These are phyloP conservation scores for Cyclina sinensis DNA, from an alignment of 1,140 invertebrate genomes.

Conservation along the genomic window DNA sequence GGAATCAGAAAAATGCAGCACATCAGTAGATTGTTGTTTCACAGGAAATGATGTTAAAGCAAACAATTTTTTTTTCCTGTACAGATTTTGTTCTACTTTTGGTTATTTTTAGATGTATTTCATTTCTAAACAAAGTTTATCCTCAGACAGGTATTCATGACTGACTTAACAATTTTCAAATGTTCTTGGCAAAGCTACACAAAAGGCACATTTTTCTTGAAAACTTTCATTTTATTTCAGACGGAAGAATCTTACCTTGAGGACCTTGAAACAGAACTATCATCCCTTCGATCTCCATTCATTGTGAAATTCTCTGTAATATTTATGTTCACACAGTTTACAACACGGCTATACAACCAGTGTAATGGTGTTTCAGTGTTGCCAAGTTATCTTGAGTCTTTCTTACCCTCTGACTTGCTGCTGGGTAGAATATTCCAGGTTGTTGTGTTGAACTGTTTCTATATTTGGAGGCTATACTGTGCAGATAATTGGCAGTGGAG, in stretches of 20 bases:
- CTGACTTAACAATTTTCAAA: too few species aligned
- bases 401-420: slow-evolving; percentile 40
- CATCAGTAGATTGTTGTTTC: too few species aligned
- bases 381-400: neutral
- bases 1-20: too few species aligned
- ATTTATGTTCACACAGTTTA: slow-evolving; percentile 54
- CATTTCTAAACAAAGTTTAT: too few species aligned
- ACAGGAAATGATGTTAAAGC: too few species aligned
- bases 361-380: neutral
- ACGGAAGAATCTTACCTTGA: slow-evolving; percentile 31
- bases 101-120: too few species aligned
- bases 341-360: slow-evolving; percentile 40
- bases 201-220: too few species aligned
- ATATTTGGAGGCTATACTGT: slow-evolving; percentile 61
- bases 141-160: too few species aligned
- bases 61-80: too few species aligned
- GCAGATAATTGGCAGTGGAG: slow-evolving; percentile 60
- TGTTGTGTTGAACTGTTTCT: slow-evolving; percentile 44
- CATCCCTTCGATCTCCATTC: slow-evolving; percentile 37
- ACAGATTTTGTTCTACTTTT: too few species aligned
- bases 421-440: slow-evolving; percentile 52
- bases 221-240: slow-evolving; percentile 36
- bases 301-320: slow-evolving; percentile 48
- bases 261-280: neutral
- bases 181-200: too few species aligned